phyloP scores from a whole-genome alignment of 2,888 invertebrate species.

The Drepana falcataria region DNA sequence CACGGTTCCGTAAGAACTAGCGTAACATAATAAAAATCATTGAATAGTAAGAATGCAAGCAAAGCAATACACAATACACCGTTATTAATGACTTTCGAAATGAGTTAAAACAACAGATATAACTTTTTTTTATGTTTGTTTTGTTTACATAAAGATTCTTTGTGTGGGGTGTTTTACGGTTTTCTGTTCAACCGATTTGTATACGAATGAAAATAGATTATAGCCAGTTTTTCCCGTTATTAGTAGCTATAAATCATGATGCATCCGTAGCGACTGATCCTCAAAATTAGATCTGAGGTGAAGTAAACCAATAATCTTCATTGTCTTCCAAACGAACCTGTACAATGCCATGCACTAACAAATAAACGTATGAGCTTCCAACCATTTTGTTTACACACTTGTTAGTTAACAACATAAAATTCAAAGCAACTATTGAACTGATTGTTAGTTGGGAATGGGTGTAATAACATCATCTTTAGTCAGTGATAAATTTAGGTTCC shows the following conservation, averaged over 20 bases:
- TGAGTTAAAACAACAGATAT: slow-evolving; percentile 76
- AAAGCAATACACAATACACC: slow-evolving; percentile 48
- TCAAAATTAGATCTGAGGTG: slow-evolving; percentile 65
- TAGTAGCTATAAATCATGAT: slow-evolving; percentile 73
- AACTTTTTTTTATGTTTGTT: slow-evolving; percentile 71
- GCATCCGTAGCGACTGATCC: slow-evolving; percentile 63
- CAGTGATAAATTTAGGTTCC: no score
- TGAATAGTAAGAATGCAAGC: slow-evolving; percentile 50
- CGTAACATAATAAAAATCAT: slow-evolving; percentile 39
- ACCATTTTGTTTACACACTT: slow-evolving; percentile 7
- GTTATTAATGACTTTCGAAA: slow-evolving; percentile 70
- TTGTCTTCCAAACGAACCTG: slow-evolving; percentile 1
- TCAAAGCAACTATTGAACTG: no score
- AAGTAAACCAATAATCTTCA: slow-evolving; percentile 26
- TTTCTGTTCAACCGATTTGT: slow-evolving; percentile 78
- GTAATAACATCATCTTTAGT: no score
- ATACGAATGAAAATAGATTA: slow-evolving; percentile 77
- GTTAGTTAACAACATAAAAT: neutral
- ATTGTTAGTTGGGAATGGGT: no score
- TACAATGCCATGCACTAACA: neutral
- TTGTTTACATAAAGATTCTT: slow-evolving; percentile 77
- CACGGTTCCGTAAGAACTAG: slow-evolving; percentile 8
- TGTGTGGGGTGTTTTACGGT: slow-evolving; percentile 77
- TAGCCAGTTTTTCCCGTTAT: slow-evolving; percentile 77
- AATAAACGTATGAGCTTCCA: neutral